Evolutionary conservation across 2,888 invertebrate species (phyloP).

Genomic region (Drosophila parthenogenetica): DNA sequence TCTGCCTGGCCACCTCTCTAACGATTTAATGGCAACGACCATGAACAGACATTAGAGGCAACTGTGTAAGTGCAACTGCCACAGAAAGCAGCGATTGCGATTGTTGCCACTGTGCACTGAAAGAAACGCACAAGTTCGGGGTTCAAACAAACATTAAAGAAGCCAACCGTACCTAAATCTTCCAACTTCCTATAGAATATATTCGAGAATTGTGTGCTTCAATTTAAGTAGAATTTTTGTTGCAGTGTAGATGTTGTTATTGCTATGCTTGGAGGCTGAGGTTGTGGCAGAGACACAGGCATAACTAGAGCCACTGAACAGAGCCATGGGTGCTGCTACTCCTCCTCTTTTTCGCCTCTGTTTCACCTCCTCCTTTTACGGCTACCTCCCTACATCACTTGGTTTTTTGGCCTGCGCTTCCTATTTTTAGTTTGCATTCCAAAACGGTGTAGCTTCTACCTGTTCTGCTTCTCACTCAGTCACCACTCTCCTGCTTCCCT

Average conservation of each 20-base stretch:
- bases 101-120: conserved; percentile 3
- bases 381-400: conserved; percentile 2
- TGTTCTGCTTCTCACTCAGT: conserved; percentile 16
- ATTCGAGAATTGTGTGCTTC: too few relatives aligned
- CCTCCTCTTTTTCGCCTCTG: background rate
- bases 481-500: conserved; percentile 7
- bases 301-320: conserved; percentile 64
- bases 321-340: conserved; percentile 20
- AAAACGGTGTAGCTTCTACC: conserved; percentile 68
- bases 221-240: background rate
- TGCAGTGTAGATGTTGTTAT: conserved; percentile 9
- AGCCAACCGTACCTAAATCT: too few relatives aligned
- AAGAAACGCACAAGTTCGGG: too few relatives aligned
- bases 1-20: conserved; percentile 55
- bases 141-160: too few relatives aligned
- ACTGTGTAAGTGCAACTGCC: conserved; percentile 47
- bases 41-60: conserved; percentile 74
- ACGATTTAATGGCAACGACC: conserved; percentile 80
- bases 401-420: conserved; percentile 67
- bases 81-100: conserved; percentile 15
- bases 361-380: background rate
- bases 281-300: conserved; percentile 42
- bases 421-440: conserved; percentile 81
- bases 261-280: conserved; percentile 8
- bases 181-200: too few relatives aligned